Evolutionary conservation across 37 sponge, comb jelly and placozoan species (phyloP), one percentile per base, ranked within the genome.

Genomic region (Corticium candelabrum): DNA sequence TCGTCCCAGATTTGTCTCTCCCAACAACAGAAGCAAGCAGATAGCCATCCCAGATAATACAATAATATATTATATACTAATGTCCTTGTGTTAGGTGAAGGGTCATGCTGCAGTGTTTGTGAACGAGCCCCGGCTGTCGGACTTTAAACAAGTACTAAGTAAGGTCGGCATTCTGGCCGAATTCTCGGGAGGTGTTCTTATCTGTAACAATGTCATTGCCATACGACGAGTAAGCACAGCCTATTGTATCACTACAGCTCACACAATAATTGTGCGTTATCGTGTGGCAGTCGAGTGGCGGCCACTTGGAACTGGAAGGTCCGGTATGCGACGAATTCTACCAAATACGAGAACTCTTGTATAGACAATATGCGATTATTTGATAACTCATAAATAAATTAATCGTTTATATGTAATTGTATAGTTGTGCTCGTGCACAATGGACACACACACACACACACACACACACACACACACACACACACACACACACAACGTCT

Each of bases 121-220:
- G 69, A 99, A 95, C 80, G 96, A 99, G 37, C 99, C 99, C 38
- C 81, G 99, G n/a, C 89, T 99, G 0, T 84, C 99, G 5, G 96
- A 99, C 80, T 95, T 99, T 78, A 95, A 95, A 57, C 96, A 95
- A 39, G 82, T 86, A 38, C 84, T 99, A 33, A 99, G 82, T 21
- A 96, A 90, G 68, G 91, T 89, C 7, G 97, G 97, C 2, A 71
- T 93, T 38, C 88, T 89, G 96, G 96, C 93, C 27, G 96, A 96
- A 78, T 94, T 91, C 77, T 90, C 91, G 67, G 99, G 99, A 27
- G 99, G 99, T 41, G 96, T 92, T 34, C 81, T 99, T 38, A 83
- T 99, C 5, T 95, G 96, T 79, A 99, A 92, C 80, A 80, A 82
- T 39, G 78, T 71, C 31, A 87, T 99, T 3, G 93, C 96, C 3